phyloP scores from a whole-genome alignment of 2,888 invertebrate genomes.

The Dusona sp. region DNA sequence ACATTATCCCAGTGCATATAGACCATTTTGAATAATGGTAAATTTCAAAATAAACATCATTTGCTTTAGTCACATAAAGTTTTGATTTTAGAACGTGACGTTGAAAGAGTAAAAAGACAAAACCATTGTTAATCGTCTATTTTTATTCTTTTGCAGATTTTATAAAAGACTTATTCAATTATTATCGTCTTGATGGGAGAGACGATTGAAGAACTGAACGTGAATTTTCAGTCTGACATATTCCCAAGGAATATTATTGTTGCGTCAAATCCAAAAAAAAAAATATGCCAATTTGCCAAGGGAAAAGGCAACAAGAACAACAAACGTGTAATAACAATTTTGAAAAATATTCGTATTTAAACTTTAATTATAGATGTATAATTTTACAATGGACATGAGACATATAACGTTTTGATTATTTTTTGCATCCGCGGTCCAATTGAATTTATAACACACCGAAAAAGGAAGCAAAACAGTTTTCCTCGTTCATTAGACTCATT shows the following conservation, averaged over 20 bases:
- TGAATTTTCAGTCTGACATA: constrained; percentile 15
- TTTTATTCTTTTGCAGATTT: constrained; percentile 46
- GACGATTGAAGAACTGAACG: constrained; percentile 37
- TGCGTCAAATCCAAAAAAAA: not conserved
- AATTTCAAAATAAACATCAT: not conserved
- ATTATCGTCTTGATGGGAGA: constrained; percentile 41
- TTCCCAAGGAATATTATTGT: constrained; percentile 12
- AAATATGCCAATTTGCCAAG: constrained; percentile 29
- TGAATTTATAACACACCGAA: not conserved
- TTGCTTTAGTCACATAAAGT: not conserved
- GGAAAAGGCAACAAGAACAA: constrained; percentile 32
- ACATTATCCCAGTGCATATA: constrained; percentile 89
- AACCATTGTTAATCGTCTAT: not conserved
- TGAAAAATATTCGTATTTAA: constrained; percentile 55
- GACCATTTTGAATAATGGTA: constrained; percentile 88
- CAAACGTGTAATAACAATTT: constrained; percentile 59
- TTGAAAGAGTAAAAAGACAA: not conserved
- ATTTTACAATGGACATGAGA: constrained; percentile 48
- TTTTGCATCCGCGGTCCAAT: not conserved
- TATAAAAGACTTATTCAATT: constrained; percentile 48
- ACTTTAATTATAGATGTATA: constrained; percentile 47
- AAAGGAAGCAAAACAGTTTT: not conserved
- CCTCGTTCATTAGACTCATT: not conserved
- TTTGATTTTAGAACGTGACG: not conserved
- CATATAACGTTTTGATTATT: constrained; percentile 1